Base-by-base conservation (phyloP, 2,888 invertebrate genomes). In the Omphaloscelis lunosa region DNA sequence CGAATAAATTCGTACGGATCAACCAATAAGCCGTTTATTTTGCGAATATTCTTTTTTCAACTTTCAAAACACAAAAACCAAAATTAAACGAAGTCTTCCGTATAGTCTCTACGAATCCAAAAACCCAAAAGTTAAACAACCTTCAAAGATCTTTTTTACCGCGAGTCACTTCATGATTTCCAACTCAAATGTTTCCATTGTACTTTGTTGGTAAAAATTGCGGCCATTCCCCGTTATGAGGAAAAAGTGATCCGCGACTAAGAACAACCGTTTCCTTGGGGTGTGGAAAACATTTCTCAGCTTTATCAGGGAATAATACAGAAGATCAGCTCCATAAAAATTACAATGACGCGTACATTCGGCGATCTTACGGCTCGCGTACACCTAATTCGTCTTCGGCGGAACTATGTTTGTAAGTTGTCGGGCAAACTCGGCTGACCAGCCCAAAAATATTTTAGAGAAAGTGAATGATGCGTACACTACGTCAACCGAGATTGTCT, bases 191-290 rank as follows among this genome's bases (percentile, higher is more conserved):
- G 68, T 79, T 78, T 76, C 76, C 79, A 73, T 87, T 85, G 88
- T 85, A 78, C 68, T 87, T 76, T 85, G 82, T 85, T 76, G 74
- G 83, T 86, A 91, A 90, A 92, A 92, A 93, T 92, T 88, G 85
- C 67, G 39, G 83, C 87, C 89, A 92, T 93, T 92, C 83, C 82
- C 72, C 86, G 85, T 91, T 92, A 93, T 92, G 92, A 92, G 93
- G 91, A 93, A 93, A 92, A 93, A 93, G 91, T 92, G 90, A 91
- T 89, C 88, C 89, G 68, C 48, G 86, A 87, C 89, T 89, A 89
- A 89, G 89, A 89, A 88, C 85, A 78, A 86, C 86, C 90, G 88
- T 81, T 89, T 88, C 83, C 76, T 73, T 84, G 74, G 86, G 77
- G 74, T 86, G 88, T 81, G 73, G 76, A 61, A 62, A 70, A 79